Evolutionary conservation across 2,888 invertebrate species (phyloP), one percentile per base, ranked within the genome.

Genomic region (Oxystoma pomonae): DNA sequence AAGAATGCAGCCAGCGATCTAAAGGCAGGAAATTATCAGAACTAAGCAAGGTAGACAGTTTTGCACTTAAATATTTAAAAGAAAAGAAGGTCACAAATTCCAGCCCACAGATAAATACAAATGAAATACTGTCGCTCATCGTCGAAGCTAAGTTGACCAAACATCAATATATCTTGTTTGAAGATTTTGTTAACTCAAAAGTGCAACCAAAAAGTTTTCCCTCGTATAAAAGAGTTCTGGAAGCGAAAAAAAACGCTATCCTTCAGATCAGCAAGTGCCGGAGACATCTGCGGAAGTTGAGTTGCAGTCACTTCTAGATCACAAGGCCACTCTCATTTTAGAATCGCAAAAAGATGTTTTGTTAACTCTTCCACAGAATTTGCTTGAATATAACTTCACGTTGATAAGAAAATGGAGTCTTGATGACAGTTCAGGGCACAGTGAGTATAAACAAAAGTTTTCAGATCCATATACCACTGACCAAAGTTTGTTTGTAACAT

Each of bases 281-380:
- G 56, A 60, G 22, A 50, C 60, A 58, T 57, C 60, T 7, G 55
- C 53, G 22, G 56, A 59, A 59, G 20, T 63, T 20, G 51, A 63
- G 51, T 59, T 65, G 52, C 62, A 62, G 58, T 18, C 22, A 21
- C 57, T 64, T 52, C 18, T 64, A n/a, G 64, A 62, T 51, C 64
- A 62, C 20, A 61, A 59, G 16, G 19, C 20, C 35, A 2, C 2
- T 17, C 49, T 21, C 5, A 58, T 58, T 22, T 35, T 58, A 12
- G 5, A 58, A n/a, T 59, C 22, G 16, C 59, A 60, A 62, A 49
- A 62, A 62, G 62, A 58, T 49, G 57, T 58, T 59, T 58, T 62
- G 18, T 17, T 19, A 55, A 55, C 20, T 60, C 21, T 59, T 51
- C 16, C 1, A 52, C 7, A 49, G 7, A n/a, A n/a, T n/a, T 3